Evolutionary conservation across 2,888 invertebrate genomes (phyloP), one percentile per base, ranked within the genome.

Genomic region (Augochlorella aurata): DNA sequence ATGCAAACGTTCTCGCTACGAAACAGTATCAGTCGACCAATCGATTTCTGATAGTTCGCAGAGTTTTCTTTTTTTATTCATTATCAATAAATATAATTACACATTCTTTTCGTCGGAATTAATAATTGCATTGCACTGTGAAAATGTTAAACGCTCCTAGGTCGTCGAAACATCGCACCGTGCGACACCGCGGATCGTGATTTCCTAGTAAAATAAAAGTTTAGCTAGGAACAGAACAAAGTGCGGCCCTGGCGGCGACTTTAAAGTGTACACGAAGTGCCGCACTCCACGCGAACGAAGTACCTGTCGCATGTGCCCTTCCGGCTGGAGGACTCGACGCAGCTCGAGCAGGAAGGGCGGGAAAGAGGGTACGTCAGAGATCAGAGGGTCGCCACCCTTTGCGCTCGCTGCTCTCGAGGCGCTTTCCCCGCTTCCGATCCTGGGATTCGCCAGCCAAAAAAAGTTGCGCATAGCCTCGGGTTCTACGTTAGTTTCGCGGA

Each of bases 231-330:
- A 50, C 21, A 12, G 1, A 54, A 45, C 54, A 47, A 70, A 67
- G 44, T 69, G 45, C 69, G 66, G 70, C 77, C 65, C 69, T 84
- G 79, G 71, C 84, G 85, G 47, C 81, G 76, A 77, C 69, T 85
- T 85, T 85, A 78, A 86, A 88, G 87, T 86, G 84, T 71, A 82
- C 76, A 78, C 88, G 84, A 87, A 90, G 89, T 90, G 88, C 80
- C 85, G 85, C 87, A 82, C 87, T 89, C 81, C 81, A 84, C 83
- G 85, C 77, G 88, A 89, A 88, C 85, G 84, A 90, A 90, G 91
- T 89, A 91, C 89, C 89, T 88, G 90, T 88, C 89, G 89, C 85
- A 82, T 89, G 87, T 87, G 82, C 86, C 84, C 82, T 74, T 79
- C 69, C 74, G 78, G 75, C 54, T 87, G 77, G 76, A 87, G 85